Base-by-base conservation (phyloP, 2,888 invertebrate species). In the Trichogramma dendrolimi region DNA sequence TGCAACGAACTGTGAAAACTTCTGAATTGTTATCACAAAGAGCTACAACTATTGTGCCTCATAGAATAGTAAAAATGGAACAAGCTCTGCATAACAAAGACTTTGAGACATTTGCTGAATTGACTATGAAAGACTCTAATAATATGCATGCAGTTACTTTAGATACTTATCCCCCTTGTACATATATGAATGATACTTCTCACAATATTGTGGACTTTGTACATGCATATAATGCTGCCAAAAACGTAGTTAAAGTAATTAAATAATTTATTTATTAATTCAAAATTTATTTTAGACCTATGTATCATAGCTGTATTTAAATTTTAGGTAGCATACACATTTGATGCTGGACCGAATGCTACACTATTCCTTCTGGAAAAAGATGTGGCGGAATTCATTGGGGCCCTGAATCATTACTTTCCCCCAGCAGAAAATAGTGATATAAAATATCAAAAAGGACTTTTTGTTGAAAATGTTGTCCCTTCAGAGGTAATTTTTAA, bases 271-370 rank as follows among this genome's bases (percentile, higher is more conserved):
- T 48, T 44, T 53, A n/a, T 53, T 41, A 50, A 49, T 39, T 48
- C n/a, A 27, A 51, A 58, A 58, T 44, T 11, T n/a, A 60, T 48
- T 46, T 41, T 41, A 5, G 27, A 14, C 11, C 43, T 4, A 61
- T 47, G 52, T 40, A 4, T 5, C 11, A 5, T 11, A 38, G 42
- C 11, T 48, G 38, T 11, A 4, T 52, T 48, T 8, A 6, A 11
- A 2, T 77, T 78, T 56, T 71, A 87, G 87, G 85, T 94, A 6
- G 95, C 96, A 0, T 99, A 99, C 77, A 97, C 98, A 11, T 99
- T 94, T 82, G 99, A 99, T 84, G 99, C 99, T 59, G 99, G 99
- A 5, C 92, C 97, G 55, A 99, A 99, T 83, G 94, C 94, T 4
- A 96, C 94, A 77, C 80, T 98, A 0, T 96, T 91, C 80, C 80